These are phyloP conservation scores for Urosaurus nigricauda DNA, from an alignment of 2,797 vertebrate genomes.

Conservation along the genomic window DNA sequence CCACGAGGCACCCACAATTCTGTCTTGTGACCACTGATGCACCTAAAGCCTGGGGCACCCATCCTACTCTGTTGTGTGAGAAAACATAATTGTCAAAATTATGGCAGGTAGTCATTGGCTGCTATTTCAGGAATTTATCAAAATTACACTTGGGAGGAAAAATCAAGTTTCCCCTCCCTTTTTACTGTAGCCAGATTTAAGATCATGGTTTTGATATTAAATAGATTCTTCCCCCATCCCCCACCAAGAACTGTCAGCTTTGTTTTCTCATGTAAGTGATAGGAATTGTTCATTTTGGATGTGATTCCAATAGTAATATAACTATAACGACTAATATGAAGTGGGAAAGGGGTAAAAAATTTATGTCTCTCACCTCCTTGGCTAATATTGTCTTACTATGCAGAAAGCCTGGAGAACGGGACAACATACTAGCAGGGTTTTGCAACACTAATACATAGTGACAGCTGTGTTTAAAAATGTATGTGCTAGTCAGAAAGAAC, in stretches of 20 bases:
- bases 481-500: slow-evolving; percentile 59
- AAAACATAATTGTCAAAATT: neutral
- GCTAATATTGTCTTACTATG: slow-evolving; percentile 1
- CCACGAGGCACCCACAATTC: neutral
- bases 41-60: neutral
- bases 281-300: slow-evolving; percentile 49
- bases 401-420: slow-evolving; percentile 8
- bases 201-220: neutral
- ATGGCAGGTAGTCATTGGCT: neutral
- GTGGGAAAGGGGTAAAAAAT: slow-evolving; percentile 30
- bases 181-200: neutral
- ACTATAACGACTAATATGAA: slow-evolving; percentile 50
- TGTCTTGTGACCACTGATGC: neutral
- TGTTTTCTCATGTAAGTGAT: slow-evolving; percentile 58
- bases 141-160: neutral
- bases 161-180: too few species aligned
- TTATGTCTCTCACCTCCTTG: slow-evolving; percentile 39
- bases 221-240: neutral
- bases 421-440: slow-evolving; percentile 33
- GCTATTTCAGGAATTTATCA: slow-evolving; percentile 7
- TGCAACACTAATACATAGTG: slow-evolving; percentile 54
- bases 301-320: slow-evolving; percentile 51
- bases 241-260: slow-evolving; percentile 27
- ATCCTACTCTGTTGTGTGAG: neutral
- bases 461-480: slow-evolving; percentile 74